Evolutionary conservation across 2,113 vertebrate species (phyloP), one percentile per base, ranked within the genome.

Genomic region (Phainopepla nitens): DNA sequence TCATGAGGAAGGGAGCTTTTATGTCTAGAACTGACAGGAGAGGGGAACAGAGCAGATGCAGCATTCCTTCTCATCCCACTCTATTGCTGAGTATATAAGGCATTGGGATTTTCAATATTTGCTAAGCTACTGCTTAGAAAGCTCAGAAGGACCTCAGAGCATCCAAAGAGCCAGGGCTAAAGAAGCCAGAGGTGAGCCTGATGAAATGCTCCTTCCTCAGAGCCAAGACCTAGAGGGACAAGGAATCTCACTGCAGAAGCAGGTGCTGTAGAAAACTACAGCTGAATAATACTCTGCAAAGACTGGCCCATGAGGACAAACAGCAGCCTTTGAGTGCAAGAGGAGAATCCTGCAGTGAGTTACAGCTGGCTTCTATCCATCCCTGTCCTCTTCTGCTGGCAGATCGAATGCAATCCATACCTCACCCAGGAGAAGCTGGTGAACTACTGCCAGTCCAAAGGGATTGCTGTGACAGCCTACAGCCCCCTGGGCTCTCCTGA

Each of bases 401-500:
- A 99, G 99, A 66, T 99, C 0, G 99, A 99, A 92, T 99, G 98
- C 78, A 99, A 99, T 93, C 99, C 99, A 0, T 99, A 99, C 93
- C 97, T 99, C 8, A 98, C 98, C 76, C 99, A 99, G 97, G 98
- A 99, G 91, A 99, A 99, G 72, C 78, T 99, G 86, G 97, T 99
- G 80, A 88, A 87, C 80, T 99, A 98, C 91, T 99, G 99, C 95
- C 98, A 98, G 2, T 98, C 99, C 84, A 98, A 98, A 96, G 98
- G 98, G 88, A 99, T 99, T 22, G 42, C 96, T 9, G 98, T 99
- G 94, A 99, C 99, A 0, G 99, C 99, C 0, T 99, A 99, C 94
- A 99, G 99, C 42, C 99, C 99, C 3, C 98, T 99, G 6, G 99
- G 99, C 18, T 99, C 99, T 65, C 99, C 99, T 1, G 99, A 99